Percentiles rank a stretch among this genome's conserved stretches.
These are phyloP conservation scores for Distichodus sexfasciatus DNA, from an alignment of 2,797 vertebrate species.

Conservation along the genomic window DNA sequence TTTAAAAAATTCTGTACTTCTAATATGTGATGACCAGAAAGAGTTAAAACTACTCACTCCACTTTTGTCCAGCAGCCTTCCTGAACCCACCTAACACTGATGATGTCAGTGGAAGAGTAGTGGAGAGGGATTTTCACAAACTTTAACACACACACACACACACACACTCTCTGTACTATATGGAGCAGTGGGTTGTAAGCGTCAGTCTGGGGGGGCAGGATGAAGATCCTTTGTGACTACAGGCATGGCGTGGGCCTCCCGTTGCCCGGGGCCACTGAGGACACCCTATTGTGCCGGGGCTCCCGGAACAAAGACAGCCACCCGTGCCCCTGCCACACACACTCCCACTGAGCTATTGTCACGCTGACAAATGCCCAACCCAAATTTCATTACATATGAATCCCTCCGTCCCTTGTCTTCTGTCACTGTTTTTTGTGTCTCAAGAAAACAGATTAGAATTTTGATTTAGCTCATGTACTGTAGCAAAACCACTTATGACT, in stretches of 20 bases:
- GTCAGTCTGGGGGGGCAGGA: conserved; percentile 70
- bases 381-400: conserved; percentile 70
- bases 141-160: conserved; percentile 12
- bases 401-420: conserved; percentile 17
- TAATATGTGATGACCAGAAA: not conserved
- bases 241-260: conserved; percentile 61
- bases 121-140: conserved; percentile 54
- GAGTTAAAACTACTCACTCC: not conserved
- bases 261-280: conserved; percentile 62
- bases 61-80: not conserved
- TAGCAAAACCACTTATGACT: not conserved
- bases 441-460: not conserved
- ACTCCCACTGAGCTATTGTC: conserved; percentile 55
- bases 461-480: not conserved
- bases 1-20: too few species aligned
- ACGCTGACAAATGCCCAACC: conserved; percentile 61
- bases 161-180: conserved; percentile 44
- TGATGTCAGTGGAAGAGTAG: conserved; percentile 78
- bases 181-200: conserved; percentile 52
- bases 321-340: conserved; percentile 52
- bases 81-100: not conserved
- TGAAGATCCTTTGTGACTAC: conserved; percentile 78
- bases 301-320: conserved; percentile 68
- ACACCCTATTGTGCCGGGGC: conserved; percentile 70
- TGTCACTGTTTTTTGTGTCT: not conserved